Evolutionary conservation across 2,113 vertebrate genomes (phyloP).

Genomic region (Gorsachius goisagi): DNA sequence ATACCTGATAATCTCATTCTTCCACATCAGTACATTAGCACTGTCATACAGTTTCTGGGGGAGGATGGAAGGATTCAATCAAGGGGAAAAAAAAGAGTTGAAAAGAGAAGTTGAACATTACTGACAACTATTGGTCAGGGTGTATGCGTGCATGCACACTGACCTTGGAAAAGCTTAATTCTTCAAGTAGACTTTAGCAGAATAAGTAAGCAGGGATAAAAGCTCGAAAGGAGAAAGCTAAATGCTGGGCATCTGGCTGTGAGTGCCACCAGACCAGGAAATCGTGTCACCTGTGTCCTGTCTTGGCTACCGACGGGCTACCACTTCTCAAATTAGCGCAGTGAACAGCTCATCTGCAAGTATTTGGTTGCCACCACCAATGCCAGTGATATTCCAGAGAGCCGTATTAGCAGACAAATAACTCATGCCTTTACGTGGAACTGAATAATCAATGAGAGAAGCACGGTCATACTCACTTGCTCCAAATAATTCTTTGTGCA

Average conservation of each 20-base stretch:
- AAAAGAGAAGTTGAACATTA: not conserved
- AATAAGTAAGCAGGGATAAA: not conserved
- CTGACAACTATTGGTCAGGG: not conserved
- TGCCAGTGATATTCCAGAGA: not conserved
- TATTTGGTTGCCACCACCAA: not conserved
- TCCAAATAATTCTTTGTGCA: slow-evolving; percentile 91
- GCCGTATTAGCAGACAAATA: not conserved
- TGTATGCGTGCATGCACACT: not conserved
- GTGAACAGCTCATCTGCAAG: not conserved
- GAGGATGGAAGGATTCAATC: not conserved
- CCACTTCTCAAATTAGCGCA: not conserved
- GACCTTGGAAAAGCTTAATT: not conserved
- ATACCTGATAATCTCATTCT: not conserved
- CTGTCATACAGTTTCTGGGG: not conserved
- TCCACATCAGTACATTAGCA: not conserved
- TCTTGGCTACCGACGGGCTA: not conserved
- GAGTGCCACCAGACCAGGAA: not conserved
- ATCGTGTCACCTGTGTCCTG: not conserved
- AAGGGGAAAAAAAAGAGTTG: not conserved
- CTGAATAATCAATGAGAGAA: accelerated
- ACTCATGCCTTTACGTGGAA: accelerated
- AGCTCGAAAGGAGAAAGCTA: not conserved
- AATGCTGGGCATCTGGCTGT: not conserved
- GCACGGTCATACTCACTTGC: slow-evolving; percentile 70
- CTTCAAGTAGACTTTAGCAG: not conserved